Evolutionary conservation across 1,140 invertebrate genomes (phyloP).

Genomic region (Drosophila subpulchrella): DNA sequence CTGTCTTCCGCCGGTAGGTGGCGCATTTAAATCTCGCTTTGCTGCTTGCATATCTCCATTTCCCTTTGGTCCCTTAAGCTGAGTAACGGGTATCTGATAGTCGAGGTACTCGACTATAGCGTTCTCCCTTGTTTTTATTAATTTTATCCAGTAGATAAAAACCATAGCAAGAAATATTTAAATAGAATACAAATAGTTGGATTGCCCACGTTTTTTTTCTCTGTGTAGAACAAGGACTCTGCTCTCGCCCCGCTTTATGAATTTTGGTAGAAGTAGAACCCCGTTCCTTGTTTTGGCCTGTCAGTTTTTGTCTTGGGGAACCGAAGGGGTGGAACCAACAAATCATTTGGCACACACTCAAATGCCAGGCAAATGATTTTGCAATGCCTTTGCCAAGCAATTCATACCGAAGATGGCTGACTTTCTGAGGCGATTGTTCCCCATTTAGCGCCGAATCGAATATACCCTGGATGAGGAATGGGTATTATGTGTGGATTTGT

Average conservation of each 20-base stretch:
- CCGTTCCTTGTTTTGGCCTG: slow-evolving; percentile 38
- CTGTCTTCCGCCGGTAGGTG: no score
- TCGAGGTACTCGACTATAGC: no score
- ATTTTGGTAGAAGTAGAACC: slow-evolving; percentile 16
- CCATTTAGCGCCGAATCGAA: slow-evolving; percentile 5
- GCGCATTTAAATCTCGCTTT: no score
- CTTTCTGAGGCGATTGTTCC: slow-evolving; percentile 10
- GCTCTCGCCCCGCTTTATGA: slow-evolving; percentile 29
- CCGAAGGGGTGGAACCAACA: slow-evolving; percentile 29
- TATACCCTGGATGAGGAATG: slow-evolving; percentile 2
- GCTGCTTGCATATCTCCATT: no score
- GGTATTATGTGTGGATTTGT: slow-evolving; percentile 19
- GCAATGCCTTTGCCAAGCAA: slow-evolving; percentile 45
- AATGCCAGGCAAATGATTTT: slow-evolving; percentile 48
- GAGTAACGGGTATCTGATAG: no score
- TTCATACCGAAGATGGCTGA: slow-evolving; percentile 24
- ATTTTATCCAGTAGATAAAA: no score
- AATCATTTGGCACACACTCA: slow-evolving; percentile 52
- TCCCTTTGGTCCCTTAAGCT: no score
- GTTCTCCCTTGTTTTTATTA: no score
- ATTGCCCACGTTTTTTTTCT: background rate
- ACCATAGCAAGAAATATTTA: no score
- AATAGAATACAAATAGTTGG: no score
- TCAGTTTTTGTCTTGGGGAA: slow-evolving; percentile 7
- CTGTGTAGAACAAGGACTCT: slow-evolving; percentile 3